Percentiles rank a stretch among this genome's conserved stretches.
phyloP scores from a whole-genome alignment of 92 coral and sea anemone genomes.

The Diadumene lineata region DNA sequence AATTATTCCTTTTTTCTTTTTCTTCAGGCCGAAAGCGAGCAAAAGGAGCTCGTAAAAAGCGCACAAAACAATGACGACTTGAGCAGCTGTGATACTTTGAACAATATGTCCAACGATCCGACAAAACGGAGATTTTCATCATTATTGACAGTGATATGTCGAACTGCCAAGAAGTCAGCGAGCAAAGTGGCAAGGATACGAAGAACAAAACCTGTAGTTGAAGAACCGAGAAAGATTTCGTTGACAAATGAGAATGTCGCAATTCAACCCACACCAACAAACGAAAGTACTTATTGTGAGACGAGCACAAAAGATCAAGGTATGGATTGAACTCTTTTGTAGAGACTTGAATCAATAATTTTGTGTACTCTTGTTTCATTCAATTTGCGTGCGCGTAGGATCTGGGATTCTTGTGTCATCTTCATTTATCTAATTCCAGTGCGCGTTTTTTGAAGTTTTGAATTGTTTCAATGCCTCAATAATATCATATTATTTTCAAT shows the following conservation, averaged over 20 bases:
- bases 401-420: no score
- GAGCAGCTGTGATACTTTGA: no score
- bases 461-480: no score
- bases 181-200: conserved; percentile 77
- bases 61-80: conserved; percentile 13
- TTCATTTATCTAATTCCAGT: no score
- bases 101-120: conserved; percentile 36
- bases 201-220: conserved; percentile 47
- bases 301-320: conserved; percentile 22
- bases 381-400: no score
- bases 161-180: conserved; percentile 83
- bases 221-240: conserved; percentile 25
- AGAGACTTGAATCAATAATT: no score
- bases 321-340: no score
- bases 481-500: no score
- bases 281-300: conserved; percentile 1
- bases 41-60: conserved; percentile 7
- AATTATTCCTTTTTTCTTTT: not conserved
- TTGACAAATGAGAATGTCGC: conserved; percentile 7
- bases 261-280: not conserved
- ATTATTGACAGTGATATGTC: conserved; percentile 70
- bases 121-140: conserved; percentile 55
- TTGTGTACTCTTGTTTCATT: no score
- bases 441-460: no score
- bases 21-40: not conserved